Evolutionary conservation across 2,888 invertebrate species (phyloP).

Genomic region (Baccha elongata): DNA sequence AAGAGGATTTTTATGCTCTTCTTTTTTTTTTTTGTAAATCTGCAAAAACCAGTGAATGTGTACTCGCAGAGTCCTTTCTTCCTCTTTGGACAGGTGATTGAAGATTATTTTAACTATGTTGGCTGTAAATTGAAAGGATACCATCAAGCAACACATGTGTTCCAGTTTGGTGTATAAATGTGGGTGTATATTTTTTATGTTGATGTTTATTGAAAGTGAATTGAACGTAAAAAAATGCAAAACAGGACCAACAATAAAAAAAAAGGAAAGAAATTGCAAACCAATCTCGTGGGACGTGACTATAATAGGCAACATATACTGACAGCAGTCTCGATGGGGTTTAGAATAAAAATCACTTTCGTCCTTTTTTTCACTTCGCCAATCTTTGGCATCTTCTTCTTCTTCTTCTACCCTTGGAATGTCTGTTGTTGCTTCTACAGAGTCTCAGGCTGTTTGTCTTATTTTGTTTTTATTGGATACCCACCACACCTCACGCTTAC

Average conservation of each 20-base stretch:
- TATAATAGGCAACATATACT: slow-evolving; percentile 61
- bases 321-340: slow-evolving; percentile 43
- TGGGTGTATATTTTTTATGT: slow-evolving; percentile 62
- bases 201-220: slow-evolving; percentile 75
- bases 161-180: not conserved
- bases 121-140: slow-evolving; percentile 55
- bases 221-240: slow-evolving; percentile 60
- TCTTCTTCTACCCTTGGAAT: slow-evolving; percentile 8
- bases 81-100: slow-evolving; percentile 66
- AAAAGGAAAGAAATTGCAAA: slow-evolving; percentile 61
- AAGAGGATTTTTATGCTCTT: slow-evolving; percentile 6
- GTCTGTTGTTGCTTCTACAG: not conserved
- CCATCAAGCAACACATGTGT: slow-evolving; percentile 38
- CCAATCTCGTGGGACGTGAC: slow-evolving; percentile 70
- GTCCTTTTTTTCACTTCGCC: slow-evolving; percentile 20
- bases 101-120: slow-evolving; percentile 63
- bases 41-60: not conserved
- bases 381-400: slow-evolving; percentile 3
- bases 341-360: slow-evolving; percentile 41
- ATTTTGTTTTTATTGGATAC: slow-evolving; percentile 56
- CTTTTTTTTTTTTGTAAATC: slow-evolving; percentile 24
- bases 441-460: slow-evolving; percentile 54
- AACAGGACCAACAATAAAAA: slow-evolving; percentile 23
- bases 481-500: not conserved
- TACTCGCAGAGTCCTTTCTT: slow-evolving; percentile 29